Percentiles rank a stretch among this genome's conserved stretches.
Conservation (phyloP, 2,797 vertebrate genomes). For the Notolepis coatsorum region DNA sequence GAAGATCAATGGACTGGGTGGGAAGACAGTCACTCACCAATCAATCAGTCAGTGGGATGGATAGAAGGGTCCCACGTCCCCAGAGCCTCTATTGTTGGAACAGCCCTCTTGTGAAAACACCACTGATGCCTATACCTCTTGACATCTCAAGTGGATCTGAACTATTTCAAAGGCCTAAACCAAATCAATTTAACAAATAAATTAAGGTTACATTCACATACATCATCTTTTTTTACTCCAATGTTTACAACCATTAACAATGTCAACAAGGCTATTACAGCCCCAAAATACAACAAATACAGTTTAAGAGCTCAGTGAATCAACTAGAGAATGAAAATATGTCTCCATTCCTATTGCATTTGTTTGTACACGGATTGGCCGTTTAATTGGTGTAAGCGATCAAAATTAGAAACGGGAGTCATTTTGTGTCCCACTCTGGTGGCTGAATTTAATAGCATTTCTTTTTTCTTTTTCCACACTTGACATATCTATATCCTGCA, state of each 20-base stretch:
- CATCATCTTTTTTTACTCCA: not conserved
- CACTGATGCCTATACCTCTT: not conserved
- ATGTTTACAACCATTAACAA: not conserved
- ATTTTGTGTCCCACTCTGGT: too few species aligned
- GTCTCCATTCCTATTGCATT: too few species aligned
- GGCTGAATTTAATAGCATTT: too few species aligned
- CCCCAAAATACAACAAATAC: too few species aligned
- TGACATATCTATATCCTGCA: not conserved
- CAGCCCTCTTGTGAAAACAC: constrained; percentile 1
- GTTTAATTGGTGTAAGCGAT: too few species aligned
- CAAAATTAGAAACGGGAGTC: too few species aligned
- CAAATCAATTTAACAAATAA: too few species aligned
- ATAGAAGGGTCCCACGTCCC: not conserved
- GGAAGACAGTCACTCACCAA: not conserved
- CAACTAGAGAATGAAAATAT: too few species aligned
- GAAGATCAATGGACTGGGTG: constrained; percentile 31
- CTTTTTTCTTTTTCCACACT: not conserved
- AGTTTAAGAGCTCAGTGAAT: too few species aligned
- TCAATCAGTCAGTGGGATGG: not conserved
- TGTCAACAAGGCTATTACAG: too few species aligned
- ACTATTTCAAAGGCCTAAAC: not conserved
- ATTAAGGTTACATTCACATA: too few species aligned
- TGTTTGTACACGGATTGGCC: too few species aligned
- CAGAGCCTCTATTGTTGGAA: constrained; percentile 19
- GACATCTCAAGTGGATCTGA: not conserved